Conservation (phyloP, 2,113 vertebrate genomes). For the Psettodes erumei region DNA sequence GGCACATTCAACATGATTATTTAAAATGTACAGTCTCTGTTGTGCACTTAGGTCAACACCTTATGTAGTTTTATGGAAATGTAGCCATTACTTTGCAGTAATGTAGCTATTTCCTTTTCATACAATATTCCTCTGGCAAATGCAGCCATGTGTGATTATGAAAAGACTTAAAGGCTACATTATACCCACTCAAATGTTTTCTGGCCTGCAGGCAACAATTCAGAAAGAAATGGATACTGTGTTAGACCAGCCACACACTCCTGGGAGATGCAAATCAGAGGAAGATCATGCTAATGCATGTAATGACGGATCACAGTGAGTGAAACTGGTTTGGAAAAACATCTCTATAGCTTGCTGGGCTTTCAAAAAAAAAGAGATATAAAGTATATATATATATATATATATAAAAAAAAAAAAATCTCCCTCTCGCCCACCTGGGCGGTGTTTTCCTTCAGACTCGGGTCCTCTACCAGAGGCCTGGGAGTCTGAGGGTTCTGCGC, state of each 20-base stretch:
- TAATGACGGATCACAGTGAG: constrained; percentile 66
- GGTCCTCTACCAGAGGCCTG: too few relatives aligned
- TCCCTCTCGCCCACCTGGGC: too few relatives aligned
- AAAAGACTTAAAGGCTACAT: constrained; percentile 49
- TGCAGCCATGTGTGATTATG: constrained; percentile 58
- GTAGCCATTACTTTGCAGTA: constrained; percentile 52
- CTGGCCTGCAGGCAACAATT: constrained; percentile 69
- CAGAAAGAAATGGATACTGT: constrained; percentile 71
- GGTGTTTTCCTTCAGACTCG: too few relatives aligned
- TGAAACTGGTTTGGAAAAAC: constrained; percentile 43
- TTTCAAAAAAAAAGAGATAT: too few relatives aligned
- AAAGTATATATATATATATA: too few relatives aligned
- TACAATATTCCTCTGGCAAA: constrained; percentile 54
- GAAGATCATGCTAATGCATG: constrained; percentile 76
- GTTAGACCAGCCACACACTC: constrained; percentile 56
- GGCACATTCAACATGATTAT: constrained; percentile 13
- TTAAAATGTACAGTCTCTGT: constrained; percentile 11
- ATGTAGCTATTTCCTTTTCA: constrained; percentile 54
- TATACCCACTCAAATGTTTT: constrained; percentile 66
- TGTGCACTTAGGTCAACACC: constrained; percentile 39
- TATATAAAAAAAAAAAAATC: too few relatives aligned
- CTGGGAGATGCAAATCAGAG: constrained; percentile 73
- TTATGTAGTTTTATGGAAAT: constrained; percentile 69
- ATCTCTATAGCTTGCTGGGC: constrained; percentile 33
- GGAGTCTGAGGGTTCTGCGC: too few relatives aligned